Conservation (phyloP, 2,113 vertebrate genomes). For the Mus pahari region DNA sequence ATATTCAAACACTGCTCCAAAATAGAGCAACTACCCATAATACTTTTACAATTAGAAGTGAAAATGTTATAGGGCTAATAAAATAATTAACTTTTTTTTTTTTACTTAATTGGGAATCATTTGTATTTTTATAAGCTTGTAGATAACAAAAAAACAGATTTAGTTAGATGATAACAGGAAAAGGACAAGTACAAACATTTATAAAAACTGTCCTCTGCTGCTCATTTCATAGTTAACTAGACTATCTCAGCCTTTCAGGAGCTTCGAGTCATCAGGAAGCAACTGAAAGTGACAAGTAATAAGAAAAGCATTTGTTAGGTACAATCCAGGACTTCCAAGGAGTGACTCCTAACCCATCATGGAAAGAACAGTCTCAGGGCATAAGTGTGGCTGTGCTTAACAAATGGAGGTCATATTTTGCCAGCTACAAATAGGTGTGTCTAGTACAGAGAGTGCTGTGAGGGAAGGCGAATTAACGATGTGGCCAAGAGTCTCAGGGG, state of each 20-base stretch:
- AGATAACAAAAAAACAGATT: conserved; percentile 3
- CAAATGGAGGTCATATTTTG: neutral
- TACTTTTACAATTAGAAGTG: neutral
- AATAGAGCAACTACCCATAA: neutral
- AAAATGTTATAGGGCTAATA: neutral
- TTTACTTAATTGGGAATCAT: neutral
- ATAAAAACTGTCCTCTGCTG: neutral
- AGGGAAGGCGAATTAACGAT: neutral
- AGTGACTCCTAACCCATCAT: neutral
- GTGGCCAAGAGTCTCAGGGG: neutral
- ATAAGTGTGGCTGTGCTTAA: neutral
- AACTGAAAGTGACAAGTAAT: neutral
- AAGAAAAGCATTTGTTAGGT: neutral
- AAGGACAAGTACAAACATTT: neutral
- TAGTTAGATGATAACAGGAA: conserved; percentile 16
- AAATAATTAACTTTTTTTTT: neutral
- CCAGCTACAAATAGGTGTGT: neutral
- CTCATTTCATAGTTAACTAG: neutral
- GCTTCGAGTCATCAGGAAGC: neutral
- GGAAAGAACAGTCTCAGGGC: neutral
- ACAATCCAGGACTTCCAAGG: neutral
- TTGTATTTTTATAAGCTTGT: neutral
- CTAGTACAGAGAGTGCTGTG: neutral
- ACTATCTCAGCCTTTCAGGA: neutral
- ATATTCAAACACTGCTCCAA: neutral